Conservation (phyloP, 2,888 invertebrate species). For the Synergus umbraculus region DNA sequence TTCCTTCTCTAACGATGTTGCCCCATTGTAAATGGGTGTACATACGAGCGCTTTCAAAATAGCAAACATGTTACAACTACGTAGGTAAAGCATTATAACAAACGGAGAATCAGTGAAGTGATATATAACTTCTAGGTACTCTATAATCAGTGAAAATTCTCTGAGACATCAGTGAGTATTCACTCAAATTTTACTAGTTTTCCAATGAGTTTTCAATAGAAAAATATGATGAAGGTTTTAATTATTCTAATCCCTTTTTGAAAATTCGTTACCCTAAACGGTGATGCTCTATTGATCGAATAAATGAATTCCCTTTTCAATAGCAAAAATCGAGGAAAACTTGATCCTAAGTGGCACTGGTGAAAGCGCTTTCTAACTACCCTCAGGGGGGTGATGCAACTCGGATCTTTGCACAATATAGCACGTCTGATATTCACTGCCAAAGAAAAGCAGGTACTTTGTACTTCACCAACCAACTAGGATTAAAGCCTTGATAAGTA, state of each 20-base stretch:
- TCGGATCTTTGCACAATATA: not conserved
- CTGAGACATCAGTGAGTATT: too few species aligned
- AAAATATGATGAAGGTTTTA: too few species aligned
- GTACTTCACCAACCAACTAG: not conserved
- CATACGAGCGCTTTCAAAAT: not conserved
- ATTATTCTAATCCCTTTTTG: too few species aligned
- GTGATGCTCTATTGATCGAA: too few species aligned
- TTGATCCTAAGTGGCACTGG: constrained; percentile 8
- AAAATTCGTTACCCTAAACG: too few species aligned
- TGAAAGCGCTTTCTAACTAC: constrained; percentile 7
- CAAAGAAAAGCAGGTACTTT: not conserved
- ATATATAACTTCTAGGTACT: too few species aligned
- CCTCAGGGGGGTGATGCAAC: constrained; percentile 7
- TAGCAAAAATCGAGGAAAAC: not conserved
- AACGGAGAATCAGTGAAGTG: not conserved
- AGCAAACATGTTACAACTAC: not conserved
- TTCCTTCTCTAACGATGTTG: constrained; percentile 12
- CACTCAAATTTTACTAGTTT: too few species aligned
- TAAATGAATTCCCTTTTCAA: not conserved
- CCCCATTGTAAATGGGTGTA: not conserved
- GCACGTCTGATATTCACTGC: not conserved
- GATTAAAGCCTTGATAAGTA: not conserved
- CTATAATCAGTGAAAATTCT: too few species aligned
- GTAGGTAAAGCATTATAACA: not conserved
- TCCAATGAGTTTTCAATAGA: too few species aligned